Base-by-base conservation (phyloP, 2,797 vertebrate species). In the Diplodus sargus region DNA sequence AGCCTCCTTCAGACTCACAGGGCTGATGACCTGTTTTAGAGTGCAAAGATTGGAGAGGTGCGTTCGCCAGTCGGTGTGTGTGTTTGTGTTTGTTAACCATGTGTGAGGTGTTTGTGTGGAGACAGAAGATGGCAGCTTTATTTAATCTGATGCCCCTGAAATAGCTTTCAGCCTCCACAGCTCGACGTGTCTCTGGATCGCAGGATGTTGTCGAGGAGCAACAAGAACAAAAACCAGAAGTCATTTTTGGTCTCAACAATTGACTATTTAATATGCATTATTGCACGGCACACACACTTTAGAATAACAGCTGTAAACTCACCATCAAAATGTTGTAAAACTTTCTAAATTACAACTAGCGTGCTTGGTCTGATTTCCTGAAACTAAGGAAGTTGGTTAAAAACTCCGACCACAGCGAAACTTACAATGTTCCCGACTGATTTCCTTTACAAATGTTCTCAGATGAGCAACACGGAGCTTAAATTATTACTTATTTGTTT, bases 121-220 rank as follows among this genome's bases (percentile, higher is more conserved):
- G 53, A 70, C 54, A 18, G 70, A 15, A 45, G 47, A 67, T 39
- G 61, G 57, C 54, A 53, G 53, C 43, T 86, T 61, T 25, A 51
- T 84, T 78, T 70, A 49, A 78, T 70, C 7, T 65, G 47, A 80
- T 43, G 52, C 28, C 12, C 23, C 14, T 34, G n/a, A 72, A 78
- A 74, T n/a, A 22, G 49, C 56, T 61, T 58, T 59, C 43, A 43
- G 67, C 17, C 61, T 49, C 28, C 12, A 13, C 2, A 9, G 25
- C 49, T 65, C 59, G 51, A 67, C 67, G 60, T 23, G 22, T 56
- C 54, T 59, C 59, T 53, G 47, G 25, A n/a, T 45, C 52, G 6
- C 49, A 45, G 49, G 70, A 39, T 58, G 53, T 62, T 56, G 28
- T 13, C 17, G 10, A 8, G 39, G 39, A 8, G 39, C 39, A 11